Base-by-base conservation (phyloP, 92 coral and sea anemone species). In the Porites cylindrica region DNA sequence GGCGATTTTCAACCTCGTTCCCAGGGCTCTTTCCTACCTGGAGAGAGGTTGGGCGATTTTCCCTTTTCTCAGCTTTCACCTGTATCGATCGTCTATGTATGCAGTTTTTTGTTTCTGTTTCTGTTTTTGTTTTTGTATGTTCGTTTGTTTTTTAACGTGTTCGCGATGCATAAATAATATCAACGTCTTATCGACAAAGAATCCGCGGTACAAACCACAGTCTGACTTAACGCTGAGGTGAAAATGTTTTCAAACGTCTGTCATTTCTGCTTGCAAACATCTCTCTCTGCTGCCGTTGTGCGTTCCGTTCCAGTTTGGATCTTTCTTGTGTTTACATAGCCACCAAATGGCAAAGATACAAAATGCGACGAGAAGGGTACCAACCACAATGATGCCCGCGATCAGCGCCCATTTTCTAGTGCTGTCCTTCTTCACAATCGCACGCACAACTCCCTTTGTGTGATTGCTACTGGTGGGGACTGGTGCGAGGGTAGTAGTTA, bases 271-370 rank as follows among this genome's bases (percentile, higher is more conserved):
- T 32, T 58, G 67, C 17, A 70, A 50, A 29, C 78, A 70, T 70
- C n/a, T 70, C 58, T 82, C 86, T 59, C 54, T 70, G 59, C 78
- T 82, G 14, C 77, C 86, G 24, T 70, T 56, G 58, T 59, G 19
- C 23, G 58, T 58, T 19, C 86, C 78, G 12, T 47, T 82, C 86
- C 86, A 70, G 4, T 82, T 14, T 1, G 43, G 60, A 19, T 73
- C 76, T 17, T 74, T 74, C 24, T 52, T 74, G 61, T 83, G 52
- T 51, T 83, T 73, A 52, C 61, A 63, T 9, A 83, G 80, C 87
- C 87, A 83, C 80, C 81, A 83, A 73, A 83, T 51, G 43, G 80
- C 87, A 64, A 83, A 83, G 61, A 74, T 26, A 32, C 80, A 43
- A 64, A 83, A 83, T 63, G 72, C 72, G 16, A 83, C 61, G 20